phyloP scores from a whole-genome alignment of 2,888 invertebrate genomes.

The Cartodere bifasciata region DNA sequence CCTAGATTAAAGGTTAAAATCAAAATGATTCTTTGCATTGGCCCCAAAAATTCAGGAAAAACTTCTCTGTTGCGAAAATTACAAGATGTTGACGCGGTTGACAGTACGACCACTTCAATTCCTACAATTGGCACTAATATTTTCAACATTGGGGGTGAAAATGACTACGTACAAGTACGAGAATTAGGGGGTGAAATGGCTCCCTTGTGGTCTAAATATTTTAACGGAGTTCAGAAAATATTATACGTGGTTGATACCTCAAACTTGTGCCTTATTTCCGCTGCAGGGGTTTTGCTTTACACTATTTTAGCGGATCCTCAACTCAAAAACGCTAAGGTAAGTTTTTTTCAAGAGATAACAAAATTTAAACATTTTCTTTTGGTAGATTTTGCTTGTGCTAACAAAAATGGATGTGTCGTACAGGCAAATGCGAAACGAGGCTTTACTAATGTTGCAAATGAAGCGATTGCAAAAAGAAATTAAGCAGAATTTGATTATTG shows the following conservation, averaged over 20 bases:
- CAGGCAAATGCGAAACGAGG: constrained; percentile 77
- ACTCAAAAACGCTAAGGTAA: constrained; percentile 51
- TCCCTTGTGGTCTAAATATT: constrained; percentile 69
- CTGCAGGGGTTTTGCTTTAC: constrained; percentile 69
- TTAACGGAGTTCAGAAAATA: constrained; percentile 51
- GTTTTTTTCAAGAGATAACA: constrained; percentile 1
- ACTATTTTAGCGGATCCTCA: constrained; percentile 62
- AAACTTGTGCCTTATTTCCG: constrained; percentile 75
- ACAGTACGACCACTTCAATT: constrained; percentile 65
- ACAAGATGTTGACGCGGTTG: constrained; percentile 55
- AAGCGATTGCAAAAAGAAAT: constrained; percentile 56
- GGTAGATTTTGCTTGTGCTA: constrained; percentile 55
- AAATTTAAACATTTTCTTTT: constrained; percentile 16
- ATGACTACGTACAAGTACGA: constrained; percentile 34
- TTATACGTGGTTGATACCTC: constrained; percentile 75
- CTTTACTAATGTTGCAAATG: constrained; percentile 69
- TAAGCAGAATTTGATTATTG: constrained; percentile 49
- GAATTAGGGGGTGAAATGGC: constrained; percentile 77
- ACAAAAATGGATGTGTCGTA: constrained; percentile 80
- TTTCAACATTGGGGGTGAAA: constrained; percentile 43
- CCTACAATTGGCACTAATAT: constrained; percentile 72
- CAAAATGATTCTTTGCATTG: constrained; percentile 48
- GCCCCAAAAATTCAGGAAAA: constrained; percentile 71
- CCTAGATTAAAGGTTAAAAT: too few species aligned
- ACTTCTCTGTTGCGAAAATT: constrained; percentile 63